Percentiles rank a stretch among this genome's conserved stretches.
phyloP scores from a whole-genome alignment of 2,113 vertebrate species.

The Bettongia penicillata region DNA sequence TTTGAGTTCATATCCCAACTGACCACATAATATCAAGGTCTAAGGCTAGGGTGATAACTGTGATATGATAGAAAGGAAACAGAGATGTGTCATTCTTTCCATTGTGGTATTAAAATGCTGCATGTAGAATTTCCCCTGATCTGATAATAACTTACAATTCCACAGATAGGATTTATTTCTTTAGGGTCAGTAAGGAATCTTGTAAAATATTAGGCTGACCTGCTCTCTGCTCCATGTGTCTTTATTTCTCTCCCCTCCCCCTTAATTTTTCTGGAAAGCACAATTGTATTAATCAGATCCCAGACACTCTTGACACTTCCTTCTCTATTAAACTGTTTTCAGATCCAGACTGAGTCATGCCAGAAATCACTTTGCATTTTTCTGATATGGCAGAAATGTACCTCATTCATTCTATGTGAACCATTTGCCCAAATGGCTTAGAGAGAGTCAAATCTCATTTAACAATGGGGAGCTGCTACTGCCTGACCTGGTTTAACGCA shows the following conservation, averaged over 20 bases:
- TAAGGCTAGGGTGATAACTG: not conserved
- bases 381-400: slow-evolving; percentile 3
- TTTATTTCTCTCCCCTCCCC: too few species aligned
- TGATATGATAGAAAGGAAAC: slow-evolving; percentile 48
- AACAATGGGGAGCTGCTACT: not conserved
- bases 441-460: slow-evolving; percentile 5
- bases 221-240: slow-evolving; percentile 14
- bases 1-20: slow-evolving; percentile 13
- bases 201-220: slow-evolving; percentile 30
- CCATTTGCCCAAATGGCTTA: not conserved
- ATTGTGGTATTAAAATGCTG: not conserved
- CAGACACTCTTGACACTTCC: not conserved
- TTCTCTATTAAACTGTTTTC: slow-evolving; percentile 28
- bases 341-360: slow-evolving; percentile 21
- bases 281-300: slow-evolving; percentile 28
- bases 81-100: not conserved
- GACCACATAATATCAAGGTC: not conserved
- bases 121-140: slow-evolving; percentile 24
- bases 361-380: slow-evolving; percentile 58
- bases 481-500: not conserved
- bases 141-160: slow-evolving; percentile 42
- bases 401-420: slow-evolving; percentile 10
- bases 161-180: slow-evolving; percentile 49
- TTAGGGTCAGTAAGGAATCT: slow-evolving; percentile 39
- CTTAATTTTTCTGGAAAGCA: not conserved